Evolutionary conservation across 2,888 invertebrate species (phyloP).

Genomic region (Aleiodes alternator): DNA sequence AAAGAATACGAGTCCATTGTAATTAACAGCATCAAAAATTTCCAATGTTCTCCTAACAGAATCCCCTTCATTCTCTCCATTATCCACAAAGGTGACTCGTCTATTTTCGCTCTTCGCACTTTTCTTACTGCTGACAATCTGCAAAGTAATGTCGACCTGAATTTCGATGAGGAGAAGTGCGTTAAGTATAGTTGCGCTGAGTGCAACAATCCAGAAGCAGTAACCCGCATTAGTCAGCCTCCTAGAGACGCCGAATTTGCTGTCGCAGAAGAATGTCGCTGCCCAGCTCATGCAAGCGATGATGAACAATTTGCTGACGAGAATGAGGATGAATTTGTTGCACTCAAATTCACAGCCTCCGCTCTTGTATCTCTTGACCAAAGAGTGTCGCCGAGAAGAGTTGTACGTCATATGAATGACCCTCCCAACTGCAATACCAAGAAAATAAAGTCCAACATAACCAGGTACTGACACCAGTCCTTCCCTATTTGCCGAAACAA

Average conservation of each 20-base stretch:
- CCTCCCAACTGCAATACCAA: conserved; percentile 82
- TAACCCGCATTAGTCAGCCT: conserved; percentile 90
- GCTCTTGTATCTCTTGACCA: conserved; percentile 45
- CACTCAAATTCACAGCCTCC: conserved; percentile 57
- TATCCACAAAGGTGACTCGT: conserved; percentile 55
- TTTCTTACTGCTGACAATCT: conserved; percentile 37
- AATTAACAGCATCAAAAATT: conserved; percentile 84
- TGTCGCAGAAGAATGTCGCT: conserved; percentile 76
- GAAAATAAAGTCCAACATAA: conserved; percentile 89
- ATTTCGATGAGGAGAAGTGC: conserved; percentile 79
- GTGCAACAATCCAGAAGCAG: conserved; percentile 84
- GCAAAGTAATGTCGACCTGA: conserved; percentile 69
- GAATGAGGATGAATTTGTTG: conserved; percentile 62
- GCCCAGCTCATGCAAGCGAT: conserved; percentile 72
- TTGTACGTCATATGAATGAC: conserved; percentile 73
- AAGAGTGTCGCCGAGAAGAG: conserved; percentile 57
- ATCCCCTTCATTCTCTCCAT: conserved; percentile 49
- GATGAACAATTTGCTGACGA: conserved; percentile 67
- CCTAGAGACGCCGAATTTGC: conserved; percentile 82
- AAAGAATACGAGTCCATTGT: conserved; percentile 90
- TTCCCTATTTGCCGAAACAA: conserved; percentile 92
- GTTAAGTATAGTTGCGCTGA: conserved; percentile 78
- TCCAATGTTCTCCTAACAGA: conserved; percentile 74
- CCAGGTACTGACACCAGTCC: conserved; percentile 91
- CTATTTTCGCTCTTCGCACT: conserved; percentile 50